phyloP scores from a whole-genome alignment of 2,888 invertebrate species.

The Agonopterix alstromeriana region DNA sequence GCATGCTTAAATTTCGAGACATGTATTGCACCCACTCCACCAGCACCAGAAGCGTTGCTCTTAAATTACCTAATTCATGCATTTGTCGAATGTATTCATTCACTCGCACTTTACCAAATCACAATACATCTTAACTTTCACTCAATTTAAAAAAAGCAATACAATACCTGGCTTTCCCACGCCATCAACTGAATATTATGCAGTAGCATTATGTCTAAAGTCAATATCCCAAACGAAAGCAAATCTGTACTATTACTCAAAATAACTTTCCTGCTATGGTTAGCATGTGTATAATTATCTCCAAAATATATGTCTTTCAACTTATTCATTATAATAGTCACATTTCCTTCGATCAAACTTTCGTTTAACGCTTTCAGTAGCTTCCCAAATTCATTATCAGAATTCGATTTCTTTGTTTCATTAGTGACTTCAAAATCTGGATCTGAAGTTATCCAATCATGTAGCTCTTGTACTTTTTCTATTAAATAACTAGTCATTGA shows the following conservation, averaged over 20 bases:
- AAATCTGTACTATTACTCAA: conserved; percentile 64
- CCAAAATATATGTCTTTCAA: conserved; percentile 71
- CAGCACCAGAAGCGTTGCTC: too few relatives aligned
- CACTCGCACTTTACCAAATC: too few relatives aligned
- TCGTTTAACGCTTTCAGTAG: conserved; percentile 69
- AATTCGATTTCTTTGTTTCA: conserved; percentile 21
- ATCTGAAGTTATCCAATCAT: conserved; percentile 67
- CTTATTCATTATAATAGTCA: conserved; percentile 64
- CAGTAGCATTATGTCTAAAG: conserved; percentile 74
- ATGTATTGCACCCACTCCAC: too few relatives aligned
- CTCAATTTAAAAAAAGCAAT: too few relatives aligned
- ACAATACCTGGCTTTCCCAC: conserved; percentile 67
- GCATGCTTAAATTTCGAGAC: too few relatives aligned
- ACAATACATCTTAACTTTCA: too few relatives aligned
- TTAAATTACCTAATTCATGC: too few relatives aligned
- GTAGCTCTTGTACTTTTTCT: conserved; percentile 68
- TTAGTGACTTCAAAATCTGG: conserved; percentile 43
- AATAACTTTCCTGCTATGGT: conserved; percentile 44
- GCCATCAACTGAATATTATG: conserved; percentile 76
- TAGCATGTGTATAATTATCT: conserved; percentile 42
- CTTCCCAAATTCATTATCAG: conserved; percentile 42
- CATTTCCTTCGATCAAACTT: conserved; percentile 67
- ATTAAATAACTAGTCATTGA: conserved; percentile 67
- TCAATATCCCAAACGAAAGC: conserved; percentile 74
- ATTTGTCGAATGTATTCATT: too few relatives aligned